Evolutionary conservation across 2,113 vertebrate species (phyloP).

Genomic region (Butastur rufipennis): DNA sequence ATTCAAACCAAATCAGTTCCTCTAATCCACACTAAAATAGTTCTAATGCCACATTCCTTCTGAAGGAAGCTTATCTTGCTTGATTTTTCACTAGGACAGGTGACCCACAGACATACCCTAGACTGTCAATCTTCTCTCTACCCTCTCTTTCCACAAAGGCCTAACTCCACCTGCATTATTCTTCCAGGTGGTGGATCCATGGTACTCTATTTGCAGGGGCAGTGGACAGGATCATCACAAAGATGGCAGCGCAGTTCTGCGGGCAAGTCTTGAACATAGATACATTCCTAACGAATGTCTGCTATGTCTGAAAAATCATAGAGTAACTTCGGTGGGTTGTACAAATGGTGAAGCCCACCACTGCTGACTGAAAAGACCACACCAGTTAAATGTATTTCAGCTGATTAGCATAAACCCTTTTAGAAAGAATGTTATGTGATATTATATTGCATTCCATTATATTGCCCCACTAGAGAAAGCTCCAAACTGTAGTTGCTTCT

Average conservation of each 20-base stretch:
- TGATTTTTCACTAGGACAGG: not conserved
- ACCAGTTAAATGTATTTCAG: not conserved
- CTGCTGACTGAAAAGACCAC: not conserved
- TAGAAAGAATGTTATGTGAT: not conserved
- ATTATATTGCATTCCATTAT: not conserved
- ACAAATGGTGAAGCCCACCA: not conserved
- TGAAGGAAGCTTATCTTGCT: not conserved
- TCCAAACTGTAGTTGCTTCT: not conserved
- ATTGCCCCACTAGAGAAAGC: not conserved
- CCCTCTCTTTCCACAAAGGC: not conserved
- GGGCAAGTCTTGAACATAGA: not conserved
- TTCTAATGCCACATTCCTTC: not conserved
- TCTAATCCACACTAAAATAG: not conserved
- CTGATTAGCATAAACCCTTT: not conserved
- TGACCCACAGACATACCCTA: not conserved
- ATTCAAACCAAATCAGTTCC: not conserved
- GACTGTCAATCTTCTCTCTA: not conserved
- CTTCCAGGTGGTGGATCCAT: not conserved
- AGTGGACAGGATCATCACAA: not conserved
- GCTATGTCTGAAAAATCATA: not conserved
- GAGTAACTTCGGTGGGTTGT: not conserved
- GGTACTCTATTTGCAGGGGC: not conserved
- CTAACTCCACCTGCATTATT: not conserved
- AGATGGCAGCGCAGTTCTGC: not conserved
- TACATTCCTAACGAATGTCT: not conserved